phyloP scores from a whole-genome alignment of 2,797 vertebrate genomes.

The Myotis daubentonii region DNA sequence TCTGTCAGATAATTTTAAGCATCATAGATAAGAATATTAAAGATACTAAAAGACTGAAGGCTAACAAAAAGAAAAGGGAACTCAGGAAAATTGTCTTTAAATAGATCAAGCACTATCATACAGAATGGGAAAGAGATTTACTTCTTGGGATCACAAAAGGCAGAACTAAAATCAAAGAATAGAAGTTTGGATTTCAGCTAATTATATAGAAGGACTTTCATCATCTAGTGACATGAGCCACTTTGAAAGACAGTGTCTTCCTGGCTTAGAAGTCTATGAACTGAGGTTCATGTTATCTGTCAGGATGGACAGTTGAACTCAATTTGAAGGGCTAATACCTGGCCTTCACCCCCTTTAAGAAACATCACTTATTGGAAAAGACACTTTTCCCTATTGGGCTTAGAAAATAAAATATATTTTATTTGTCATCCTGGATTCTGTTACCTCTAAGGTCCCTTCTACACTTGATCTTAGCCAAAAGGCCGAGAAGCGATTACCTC shows the following conservation, averaged over 20 bases:
- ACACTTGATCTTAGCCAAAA: too few relatives aligned
- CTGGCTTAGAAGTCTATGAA: neutral
- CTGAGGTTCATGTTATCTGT: neutral
- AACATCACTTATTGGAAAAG: neutral
- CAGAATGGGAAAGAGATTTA: neutral
- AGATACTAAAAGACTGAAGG: neutral
- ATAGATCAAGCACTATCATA: neutral
- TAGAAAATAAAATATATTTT: conserved; percentile 19
- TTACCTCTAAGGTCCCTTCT: neutral
- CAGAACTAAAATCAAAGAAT: neutral
- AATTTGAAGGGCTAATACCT: neutral
- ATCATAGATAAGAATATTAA: neutral
- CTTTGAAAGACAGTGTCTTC: neutral
- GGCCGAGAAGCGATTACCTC: too few relatives aligned
- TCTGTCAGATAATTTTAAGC: neutral
- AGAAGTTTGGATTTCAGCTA: neutral
- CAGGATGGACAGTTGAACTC: neutral
- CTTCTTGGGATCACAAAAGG: neutral
- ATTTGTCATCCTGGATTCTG: neutral
- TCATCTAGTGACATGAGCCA: neutral
- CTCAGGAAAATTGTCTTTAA: neutral
- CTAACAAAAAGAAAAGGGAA: neutral
- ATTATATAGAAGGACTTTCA: neutral
- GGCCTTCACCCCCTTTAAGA: neutral
- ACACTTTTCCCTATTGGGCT: neutral